Evolutionary conservation across 2,113 vertebrate species (phyloP), one percentile per base, ranked within the genome.

Genomic region (Scomber japonicus): DNA sequence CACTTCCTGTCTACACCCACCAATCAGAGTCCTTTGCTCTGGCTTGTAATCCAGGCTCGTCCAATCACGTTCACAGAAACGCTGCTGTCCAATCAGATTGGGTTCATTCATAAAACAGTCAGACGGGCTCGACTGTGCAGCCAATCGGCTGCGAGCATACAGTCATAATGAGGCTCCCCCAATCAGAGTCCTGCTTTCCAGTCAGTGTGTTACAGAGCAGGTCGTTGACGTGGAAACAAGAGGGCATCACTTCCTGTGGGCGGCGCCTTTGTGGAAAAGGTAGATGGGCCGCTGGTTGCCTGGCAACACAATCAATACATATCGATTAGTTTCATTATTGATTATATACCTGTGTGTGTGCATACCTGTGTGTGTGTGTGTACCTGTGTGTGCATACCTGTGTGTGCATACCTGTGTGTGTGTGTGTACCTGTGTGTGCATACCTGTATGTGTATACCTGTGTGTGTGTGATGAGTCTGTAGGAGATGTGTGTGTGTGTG

Each of bases 201-300:
- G 7, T 2, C 35, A 30, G 50, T 15, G 53, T 51, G 16, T 65
- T 31, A 11, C 50, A 11, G 24, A 54, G n/a, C 48, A 13, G 56
- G 2, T 4, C 0, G 60, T 54, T 17, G n/a, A 57, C 71, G 30
- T 5, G 57, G 75, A 80, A 69, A 73, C 45, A 0, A 27, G 35
- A 60, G 5, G 24, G 24, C 3, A 16, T 92, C 88, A 95, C 78
- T 93, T 94, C 83, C 85, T 92, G 45, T 89, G 89, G 81, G 53
- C 71, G 17, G 87, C 78, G 74, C 94, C 94, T 94, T 96, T 97
- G 89, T 96, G 95, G 79, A 96, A 96, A 82, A 96, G 91, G 83
- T 96, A 97, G 71, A 97, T 88, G 0, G 95, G 93, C 78, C 95
- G 90, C 86, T 95, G 95, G 86, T 94, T 92, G 46, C 95, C 96